These are phyloP conservation scores for Dryoscopus gambensis DNA, from an alignment of 2,113 vertebrate genomes.

Conservation along the genomic window DNA sequence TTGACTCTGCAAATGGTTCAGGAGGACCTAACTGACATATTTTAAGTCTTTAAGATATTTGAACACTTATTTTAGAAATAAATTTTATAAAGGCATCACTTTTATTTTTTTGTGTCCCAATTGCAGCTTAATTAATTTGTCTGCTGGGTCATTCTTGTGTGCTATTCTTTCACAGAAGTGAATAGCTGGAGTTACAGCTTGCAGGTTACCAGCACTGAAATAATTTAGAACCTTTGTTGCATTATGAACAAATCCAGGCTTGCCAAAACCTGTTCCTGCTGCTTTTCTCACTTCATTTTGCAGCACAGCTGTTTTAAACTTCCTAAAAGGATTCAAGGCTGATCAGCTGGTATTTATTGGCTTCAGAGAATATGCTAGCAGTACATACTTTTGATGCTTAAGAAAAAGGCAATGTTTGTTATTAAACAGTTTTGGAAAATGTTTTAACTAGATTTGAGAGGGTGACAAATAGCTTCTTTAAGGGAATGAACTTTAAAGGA, in stretches of 20 bases:
- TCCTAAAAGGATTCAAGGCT: conserved; percentile 16
- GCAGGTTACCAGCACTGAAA: conserved; percentile 17
- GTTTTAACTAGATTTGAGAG: neutral
- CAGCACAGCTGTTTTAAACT: conserved; percentile 43
- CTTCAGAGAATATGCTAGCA: neutral
- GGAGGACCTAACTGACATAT: neutral
- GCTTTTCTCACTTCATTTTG: conserved; percentile 41
- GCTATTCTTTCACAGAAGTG: neutral
- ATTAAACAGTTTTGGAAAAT: conserved; percentile 27
- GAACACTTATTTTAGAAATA: neutral
- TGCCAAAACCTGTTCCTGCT: neutral
- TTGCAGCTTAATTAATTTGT: neutral
- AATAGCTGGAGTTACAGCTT: neutral
- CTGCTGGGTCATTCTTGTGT: neutral
- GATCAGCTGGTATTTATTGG: conserved; percentile 50
- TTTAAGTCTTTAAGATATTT: neutral
- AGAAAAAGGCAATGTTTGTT: conserved; percentile 26
- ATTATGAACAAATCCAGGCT: neutral
- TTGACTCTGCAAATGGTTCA: neutral
- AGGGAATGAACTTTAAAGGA: conserved; percentile 25
- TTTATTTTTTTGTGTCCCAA: neutral
- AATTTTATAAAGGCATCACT: neutral
- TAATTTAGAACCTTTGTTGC: neutral
- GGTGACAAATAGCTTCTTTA: conserved; percentile 20
- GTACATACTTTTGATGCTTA: conserved; percentile 3